Evolutionary conservation across 2,888 invertebrate species (phyloP).

Genomic region (Drosophila putrida): DNA sequence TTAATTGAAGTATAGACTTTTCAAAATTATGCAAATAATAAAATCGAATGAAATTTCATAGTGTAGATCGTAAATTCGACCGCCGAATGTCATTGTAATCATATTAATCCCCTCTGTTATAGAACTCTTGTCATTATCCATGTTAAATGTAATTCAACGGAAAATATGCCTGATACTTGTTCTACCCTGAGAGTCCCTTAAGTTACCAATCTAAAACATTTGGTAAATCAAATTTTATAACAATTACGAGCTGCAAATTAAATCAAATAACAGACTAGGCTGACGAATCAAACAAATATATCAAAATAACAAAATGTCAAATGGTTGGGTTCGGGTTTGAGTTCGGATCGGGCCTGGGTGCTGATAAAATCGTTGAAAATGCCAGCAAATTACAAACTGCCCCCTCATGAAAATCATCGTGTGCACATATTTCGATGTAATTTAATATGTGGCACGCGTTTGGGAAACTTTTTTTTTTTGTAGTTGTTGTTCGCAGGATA

Average conservation of each 20-base stretch:
- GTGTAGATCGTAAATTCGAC: no score
- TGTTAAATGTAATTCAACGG: conserved; percentile 15
- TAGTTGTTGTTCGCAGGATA: conserved; percentile 47
- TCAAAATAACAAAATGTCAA: conserved; percentile 66
- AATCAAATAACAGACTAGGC: conserved; percentile 62
- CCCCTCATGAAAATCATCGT: conserved; percentile 39
- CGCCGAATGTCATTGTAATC: no score
- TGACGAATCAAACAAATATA: conserved; percentile 63
- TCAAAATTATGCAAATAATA: no score
- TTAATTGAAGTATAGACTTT: no score
- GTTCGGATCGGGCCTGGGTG: conserved; percentile 3
- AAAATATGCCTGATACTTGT: conserved; percentile 17
- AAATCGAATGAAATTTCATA: no score
- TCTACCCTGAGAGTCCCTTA: conserved; percentile 19
- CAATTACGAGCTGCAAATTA: conserved; percentile 68
- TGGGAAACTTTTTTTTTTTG: conserved; percentile 59
- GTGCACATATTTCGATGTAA: conserved; percentile 80
- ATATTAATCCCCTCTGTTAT: no score
- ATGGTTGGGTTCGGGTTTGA: conserved; percentile 15
- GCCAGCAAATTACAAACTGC: conserved; percentile 76
- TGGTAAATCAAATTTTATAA: conserved; percentile 61
- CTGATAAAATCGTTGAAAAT: conserved; percentile 73
- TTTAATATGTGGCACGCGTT: conserved; percentile 84
- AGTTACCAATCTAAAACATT: conserved; percentile 20
- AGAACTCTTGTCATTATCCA: no score